Conservation (phyloP, 2,797 vertebrate species). For the Geotrypetes seraphini region DNA sequence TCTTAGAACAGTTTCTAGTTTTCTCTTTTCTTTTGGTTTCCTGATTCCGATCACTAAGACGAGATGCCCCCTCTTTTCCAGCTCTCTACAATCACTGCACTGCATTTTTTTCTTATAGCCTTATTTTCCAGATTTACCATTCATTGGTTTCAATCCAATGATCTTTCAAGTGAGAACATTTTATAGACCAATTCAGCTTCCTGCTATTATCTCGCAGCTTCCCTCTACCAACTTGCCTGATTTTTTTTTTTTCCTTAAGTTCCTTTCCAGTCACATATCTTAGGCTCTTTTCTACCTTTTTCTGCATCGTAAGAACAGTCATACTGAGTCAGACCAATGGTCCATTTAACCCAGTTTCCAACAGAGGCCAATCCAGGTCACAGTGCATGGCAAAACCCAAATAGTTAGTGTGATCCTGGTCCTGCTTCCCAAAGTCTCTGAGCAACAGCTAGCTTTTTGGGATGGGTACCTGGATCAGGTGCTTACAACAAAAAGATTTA, state of each 20-base stretch:
- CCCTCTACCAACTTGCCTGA: background rate
- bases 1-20: conserved; percentile 8
- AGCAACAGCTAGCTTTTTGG: no score
- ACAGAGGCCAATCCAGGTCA: no score
- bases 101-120: background rate
- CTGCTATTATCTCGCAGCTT: no score
- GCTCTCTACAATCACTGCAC: background rate
- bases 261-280: background rate
- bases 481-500: no score
- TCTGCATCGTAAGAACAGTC: no score
- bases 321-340: no score
- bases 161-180: conserved; percentile 6
- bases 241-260: background rate
- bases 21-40: background rate
- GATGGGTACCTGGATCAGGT: no score
- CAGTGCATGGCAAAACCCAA: no score
- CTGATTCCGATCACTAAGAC: conserved; percentile 6
- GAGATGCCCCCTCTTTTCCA: background rate
- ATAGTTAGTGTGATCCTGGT: no score
- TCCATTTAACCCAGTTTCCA: no score
- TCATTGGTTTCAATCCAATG: conserved; percentile 2
- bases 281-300: background rate
- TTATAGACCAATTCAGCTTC: background rate
- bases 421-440: no score
- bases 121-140: conserved; percentile 6